phyloP scores from a whole-genome alignment of 2,888 invertebrate species.

The Linnaemya vulpina region DNA sequence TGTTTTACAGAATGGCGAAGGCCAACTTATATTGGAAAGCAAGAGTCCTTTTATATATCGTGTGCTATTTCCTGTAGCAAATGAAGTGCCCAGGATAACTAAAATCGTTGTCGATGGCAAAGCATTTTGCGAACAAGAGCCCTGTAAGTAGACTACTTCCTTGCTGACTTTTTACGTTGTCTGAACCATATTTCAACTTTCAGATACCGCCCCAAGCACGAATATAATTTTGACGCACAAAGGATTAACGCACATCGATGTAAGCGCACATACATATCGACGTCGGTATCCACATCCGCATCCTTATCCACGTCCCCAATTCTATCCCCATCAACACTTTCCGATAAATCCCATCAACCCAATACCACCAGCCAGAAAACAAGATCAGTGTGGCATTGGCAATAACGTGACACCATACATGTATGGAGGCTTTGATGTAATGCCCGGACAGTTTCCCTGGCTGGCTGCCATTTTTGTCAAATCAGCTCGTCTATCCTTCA shows the following conservation, averaged over 20 bases:
- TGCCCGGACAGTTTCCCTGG: slow-evolving; percentile 87
- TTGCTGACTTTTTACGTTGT: not conserved
- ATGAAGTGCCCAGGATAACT: slow-evolving; percentile 85
- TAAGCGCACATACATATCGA: no score
- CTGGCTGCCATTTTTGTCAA: slow-evolving; percentile 85
- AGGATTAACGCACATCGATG: slow-evolving; percentile 71
- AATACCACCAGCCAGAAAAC: not conserved
- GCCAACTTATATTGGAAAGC: slow-evolving; percentile 74
- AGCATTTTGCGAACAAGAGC: slow-evolving; percentile 84
- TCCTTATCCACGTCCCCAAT: no score
- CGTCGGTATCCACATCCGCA: no score
- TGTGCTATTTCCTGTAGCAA: slow-evolving; percentile 85
- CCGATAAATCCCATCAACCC: not conserved
- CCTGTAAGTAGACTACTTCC: slow-evolving; percentile 82
- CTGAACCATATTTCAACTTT: slow-evolving; percentile 2
- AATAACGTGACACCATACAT: slow-evolving; percentile 74
- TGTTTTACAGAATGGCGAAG: slow-evolving; percentile 74
- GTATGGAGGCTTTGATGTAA: slow-evolving; percentile 73
- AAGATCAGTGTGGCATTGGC: slow-evolving; percentile 75
- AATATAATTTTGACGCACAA: slow-evolving; percentile 74
- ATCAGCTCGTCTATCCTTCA: slow-evolving; percentile 75
- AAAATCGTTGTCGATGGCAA: slow-evolving; percentile 84
- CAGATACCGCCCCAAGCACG: slow-evolving; percentile 77
- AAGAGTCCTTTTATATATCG: slow-evolving; percentile 83
- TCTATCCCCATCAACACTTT: no score